These are phyloP conservation scores for Actinernus sp. DNA, from an alignment of 92 coral and sea anemone species.

Conservation along the genomic window DNA sequence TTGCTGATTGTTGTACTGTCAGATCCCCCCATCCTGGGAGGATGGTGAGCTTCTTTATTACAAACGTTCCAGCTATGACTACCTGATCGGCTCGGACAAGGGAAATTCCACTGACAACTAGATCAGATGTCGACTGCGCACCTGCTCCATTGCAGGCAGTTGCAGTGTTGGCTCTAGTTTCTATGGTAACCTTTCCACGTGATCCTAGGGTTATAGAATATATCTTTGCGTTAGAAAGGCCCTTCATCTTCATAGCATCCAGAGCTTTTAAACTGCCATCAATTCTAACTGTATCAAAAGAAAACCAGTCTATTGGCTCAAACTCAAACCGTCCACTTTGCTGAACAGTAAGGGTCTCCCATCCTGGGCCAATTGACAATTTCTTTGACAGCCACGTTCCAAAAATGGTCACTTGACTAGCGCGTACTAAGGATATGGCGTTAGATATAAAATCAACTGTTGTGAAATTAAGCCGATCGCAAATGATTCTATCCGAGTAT, in stretches of 20 bases:
- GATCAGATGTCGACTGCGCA: conserved; percentile 1
- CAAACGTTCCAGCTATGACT: conserved; percentile 13
- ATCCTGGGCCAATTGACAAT: conserved; percentile 49
- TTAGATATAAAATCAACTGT: conserved; percentile 5
- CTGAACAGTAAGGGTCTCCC: conserved; percentile 31
- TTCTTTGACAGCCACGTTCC: conserved; percentile 45
- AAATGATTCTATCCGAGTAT: conserved; percentile 2
- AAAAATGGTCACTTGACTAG: conserved; percentile 28
- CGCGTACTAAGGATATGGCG: conserved; percentile 41
- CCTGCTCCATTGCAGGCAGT: conserved; percentile 5
- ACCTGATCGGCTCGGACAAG: conserved; percentile 26
- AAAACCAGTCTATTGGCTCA: conserved; percentile 37
- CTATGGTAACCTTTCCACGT: conserved; percentile 34
- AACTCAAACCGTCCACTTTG: conserved; percentile 40
- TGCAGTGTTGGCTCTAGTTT: conserved; percentile 1
- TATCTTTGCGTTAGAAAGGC: conserved; percentile 30
- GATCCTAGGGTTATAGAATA: conserved; percentile 15
- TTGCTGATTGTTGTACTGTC: conserved; percentile 13
- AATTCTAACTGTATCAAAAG: conserved; percentile 36
- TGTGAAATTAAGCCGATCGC: conserved; percentile 28
- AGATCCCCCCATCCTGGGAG: conserved; percentile 55
- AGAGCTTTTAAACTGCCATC: conserved; percentile 55
- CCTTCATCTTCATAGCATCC: conserved; percentile 44
- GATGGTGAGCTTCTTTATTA: conserved; percentile 25
- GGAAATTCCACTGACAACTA: conserved; percentile 3